Evolutionary conservation across 2,888 invertebrate species (phyloP).

Genomic region (Caenorhabditis sulstoni): DNA sequence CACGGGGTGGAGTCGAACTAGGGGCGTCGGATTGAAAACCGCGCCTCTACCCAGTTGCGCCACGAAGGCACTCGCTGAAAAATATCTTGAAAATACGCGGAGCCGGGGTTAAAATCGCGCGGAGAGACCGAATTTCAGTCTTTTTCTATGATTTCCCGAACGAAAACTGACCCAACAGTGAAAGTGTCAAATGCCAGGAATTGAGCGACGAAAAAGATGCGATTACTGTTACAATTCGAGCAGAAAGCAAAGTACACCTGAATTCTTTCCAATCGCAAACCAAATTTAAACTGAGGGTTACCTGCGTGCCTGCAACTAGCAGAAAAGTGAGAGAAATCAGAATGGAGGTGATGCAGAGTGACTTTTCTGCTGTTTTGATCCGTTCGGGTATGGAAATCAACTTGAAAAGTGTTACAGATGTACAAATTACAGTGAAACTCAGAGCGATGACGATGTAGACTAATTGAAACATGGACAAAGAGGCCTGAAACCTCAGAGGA

Average conservation of each 20-base stretch:
- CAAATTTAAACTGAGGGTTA: background rate
- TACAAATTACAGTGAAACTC: conserved; percentile 27
- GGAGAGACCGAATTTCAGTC: too few relatives aligned
- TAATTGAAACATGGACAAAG: conserved; percentile 28
- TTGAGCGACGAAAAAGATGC: background rate
- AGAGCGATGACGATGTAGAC: conserved; percentile 1
- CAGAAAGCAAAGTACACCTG: background rate
- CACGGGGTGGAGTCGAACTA: too few relatives aligned
- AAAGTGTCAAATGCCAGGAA: background rate
- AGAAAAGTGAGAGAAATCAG: conserved; percentile 27
- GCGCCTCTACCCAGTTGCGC: too few relatives aligned
- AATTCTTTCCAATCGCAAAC: too few relatives aligned
- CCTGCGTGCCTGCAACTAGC: conserved; percentile 24
- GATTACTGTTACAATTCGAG: background rate
- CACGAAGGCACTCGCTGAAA: too few relatives aligned
- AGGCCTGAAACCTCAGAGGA: conserved; percentile 24
- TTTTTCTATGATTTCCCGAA: too few relatives aligned
- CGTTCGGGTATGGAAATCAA: conserved; percentile 22
- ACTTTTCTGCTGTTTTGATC: conserved; percentile 33
- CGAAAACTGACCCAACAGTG: background rate
- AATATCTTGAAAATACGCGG: too few relatives aligned
- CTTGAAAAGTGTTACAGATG: conserved; percentile 24
- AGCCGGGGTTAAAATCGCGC: too few relatives aligned
- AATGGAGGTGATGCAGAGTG: conserved; percentile 19
- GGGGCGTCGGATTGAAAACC: conserved; percentile 22